Evolutionary conservation across 2,113 vertebrate species (phyloP).

Genomic region (Narcine bancroftii): DNA sequence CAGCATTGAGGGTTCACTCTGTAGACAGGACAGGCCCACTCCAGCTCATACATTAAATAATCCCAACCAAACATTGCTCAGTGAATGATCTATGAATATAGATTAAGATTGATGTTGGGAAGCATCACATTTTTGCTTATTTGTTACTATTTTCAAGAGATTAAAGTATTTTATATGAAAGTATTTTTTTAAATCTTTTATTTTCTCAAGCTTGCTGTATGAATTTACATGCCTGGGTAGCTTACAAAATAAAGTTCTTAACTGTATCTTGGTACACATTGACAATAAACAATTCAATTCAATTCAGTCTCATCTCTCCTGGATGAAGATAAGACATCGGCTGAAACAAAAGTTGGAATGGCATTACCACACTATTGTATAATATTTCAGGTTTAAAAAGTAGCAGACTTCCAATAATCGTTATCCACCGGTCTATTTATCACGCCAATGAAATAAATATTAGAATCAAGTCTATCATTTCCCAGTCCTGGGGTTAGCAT

Average conservation of each 20-base stretch:
- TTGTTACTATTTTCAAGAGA: too few relatives aligned
- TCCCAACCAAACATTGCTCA: neutral
- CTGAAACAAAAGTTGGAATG: neutral
- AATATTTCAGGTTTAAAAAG: neutral
- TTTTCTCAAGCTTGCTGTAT: too few relatives aligned
- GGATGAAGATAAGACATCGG: neutral
- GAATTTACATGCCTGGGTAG: too few relatives aligned
- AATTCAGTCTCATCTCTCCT: neutral
- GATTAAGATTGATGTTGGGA: neutral
- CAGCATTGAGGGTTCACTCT: too few relatives aligned
- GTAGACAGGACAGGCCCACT: too few relatives aligned
- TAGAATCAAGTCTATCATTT: neutral
- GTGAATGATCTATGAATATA: neutral
- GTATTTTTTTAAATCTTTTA: too few relatives aligned
- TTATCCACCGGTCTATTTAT: neutral
- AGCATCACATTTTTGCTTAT: too few relatives aligned
- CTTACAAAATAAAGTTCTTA: too few relatives aligned
- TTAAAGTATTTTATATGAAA: too few relatives aligned
- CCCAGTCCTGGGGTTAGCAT: neutral
- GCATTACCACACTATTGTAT: neutral
- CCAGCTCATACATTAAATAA: too few relatives aligned
- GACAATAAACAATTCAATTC: too few relatives aligned
- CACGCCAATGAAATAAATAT: neutral
- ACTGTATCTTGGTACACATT: too few relatives aligned
- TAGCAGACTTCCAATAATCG: neutral